A percentile compares a stretch with the other conserved stretches of the same genome.
phyloP scores from a whole-genome alignment of 2,888 invertebrate genomes.

The Melanostoma scalare region DNA sequence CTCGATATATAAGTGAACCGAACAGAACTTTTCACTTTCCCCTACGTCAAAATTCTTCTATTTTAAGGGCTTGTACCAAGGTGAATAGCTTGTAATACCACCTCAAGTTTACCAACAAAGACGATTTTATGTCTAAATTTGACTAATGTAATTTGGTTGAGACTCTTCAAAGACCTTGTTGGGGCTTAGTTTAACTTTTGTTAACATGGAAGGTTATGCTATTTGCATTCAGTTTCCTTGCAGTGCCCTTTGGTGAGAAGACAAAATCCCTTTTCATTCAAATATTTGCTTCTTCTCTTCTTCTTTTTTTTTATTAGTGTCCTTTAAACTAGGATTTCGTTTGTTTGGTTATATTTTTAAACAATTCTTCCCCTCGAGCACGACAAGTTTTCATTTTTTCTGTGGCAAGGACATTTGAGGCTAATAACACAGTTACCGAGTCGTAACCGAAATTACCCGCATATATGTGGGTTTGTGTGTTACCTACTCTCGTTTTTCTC shows the following conservation, averaged over 20 bases:
- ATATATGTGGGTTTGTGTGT: slow-evolving; percentile 55
- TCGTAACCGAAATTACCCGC: slow-evolving; percentile 71
- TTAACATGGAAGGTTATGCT: slow-evolving; percentile 1
- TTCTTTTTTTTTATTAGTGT: slow-evolving; percentile 9
- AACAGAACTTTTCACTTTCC: no score
- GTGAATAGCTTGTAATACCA: no score
- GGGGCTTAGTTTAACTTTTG: neutral
- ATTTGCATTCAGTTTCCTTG: slow-evolving; percentile 22
- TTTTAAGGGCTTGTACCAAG: no score
- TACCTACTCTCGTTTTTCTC: slow-evolving; percentile 28
- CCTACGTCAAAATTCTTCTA: no score
- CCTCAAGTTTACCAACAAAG: no score
- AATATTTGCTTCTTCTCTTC: neutral
- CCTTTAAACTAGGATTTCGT: slow-evolving; percentile 51
- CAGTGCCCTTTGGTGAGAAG: slow-evolving; percentile 57
- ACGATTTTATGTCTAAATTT: no score
- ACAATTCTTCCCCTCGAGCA: slow-evolving; percentile 56
- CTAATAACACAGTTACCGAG: slow-evolving; percentile 70
- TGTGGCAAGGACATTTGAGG: slow-evolving; percentile 69
- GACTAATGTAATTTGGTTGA: no score
- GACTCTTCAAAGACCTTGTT: neutral
- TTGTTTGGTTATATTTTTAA: slow-evolving; percentile 42
- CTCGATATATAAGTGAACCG: no score
- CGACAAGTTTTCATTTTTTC: slow-evolving; percentile 60
- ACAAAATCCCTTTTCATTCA: slow-evolving; percentile 12